Percentiles rank a stretch among this genome's conserved stretches.
phyloP scores from a whole-genome alignment of 2,113 vertebrate species.

The Rhineura floridana region DNA sequence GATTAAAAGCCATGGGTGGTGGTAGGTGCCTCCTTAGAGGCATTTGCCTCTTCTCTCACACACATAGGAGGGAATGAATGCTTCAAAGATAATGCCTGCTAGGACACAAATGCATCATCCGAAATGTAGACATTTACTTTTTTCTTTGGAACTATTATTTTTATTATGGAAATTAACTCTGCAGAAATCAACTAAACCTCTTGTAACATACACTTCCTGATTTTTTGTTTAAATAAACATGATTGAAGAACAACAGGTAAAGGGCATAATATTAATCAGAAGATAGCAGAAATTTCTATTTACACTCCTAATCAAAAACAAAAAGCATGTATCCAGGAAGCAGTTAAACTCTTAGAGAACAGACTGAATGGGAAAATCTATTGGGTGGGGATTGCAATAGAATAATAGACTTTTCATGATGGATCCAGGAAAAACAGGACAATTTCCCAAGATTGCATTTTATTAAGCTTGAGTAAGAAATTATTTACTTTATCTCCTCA shows the following conservation, averaged over 20 bases:
- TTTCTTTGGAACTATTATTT: not conserved
- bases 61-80: not conserved
- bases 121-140: not conserved
- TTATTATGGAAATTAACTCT: conserved; percentile 1
- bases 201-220: not conserved
- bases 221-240: not conserved
- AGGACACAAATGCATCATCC: not conserved
- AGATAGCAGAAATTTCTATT: not conserved
- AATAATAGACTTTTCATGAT: not conserved
- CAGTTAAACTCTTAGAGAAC: not conserved
- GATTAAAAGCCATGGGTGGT: not conserved
- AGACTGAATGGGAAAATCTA: not conserved
- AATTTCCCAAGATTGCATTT: not conserved
- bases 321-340: not conserved
- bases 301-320: not conserved
- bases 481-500: not conserved
- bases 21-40: too few relatives aligned
- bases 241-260: not conserved
- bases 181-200: not conserved
- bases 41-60: not conserved
- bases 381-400: not conserved
- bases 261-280: not conserved
- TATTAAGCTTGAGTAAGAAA: not conserved
- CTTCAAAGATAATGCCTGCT: not conserved
- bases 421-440: not conserved